Evolutionary conservation across 2,797 vertebrate species (phyloP).

Genomic region (Serranus cabrilla): DNA sequence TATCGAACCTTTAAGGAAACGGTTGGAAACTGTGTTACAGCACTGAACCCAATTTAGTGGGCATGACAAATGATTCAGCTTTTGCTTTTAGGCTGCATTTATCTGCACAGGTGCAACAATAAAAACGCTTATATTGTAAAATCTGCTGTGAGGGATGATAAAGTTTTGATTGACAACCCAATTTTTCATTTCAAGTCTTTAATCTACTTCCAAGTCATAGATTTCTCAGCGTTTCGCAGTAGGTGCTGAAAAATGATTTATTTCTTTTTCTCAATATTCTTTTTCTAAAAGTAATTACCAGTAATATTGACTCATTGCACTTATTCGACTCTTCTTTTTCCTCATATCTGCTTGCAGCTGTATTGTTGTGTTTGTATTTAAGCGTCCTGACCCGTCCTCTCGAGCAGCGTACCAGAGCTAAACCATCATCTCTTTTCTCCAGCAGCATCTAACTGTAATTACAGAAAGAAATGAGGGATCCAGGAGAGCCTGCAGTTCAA

Average conservation of each 20-base stretch:
- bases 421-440: constrained; percentile 28
- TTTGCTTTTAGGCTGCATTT: neutral
- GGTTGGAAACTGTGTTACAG: neutral
- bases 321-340: constrained; percentile 7
- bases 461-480: constrained; percentile 35
- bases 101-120: neutral
- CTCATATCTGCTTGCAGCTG: constrained; percentile 23
- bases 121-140: neutral
- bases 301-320: constrained; percentile 18
- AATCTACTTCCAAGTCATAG: neutral
- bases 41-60: neutral
- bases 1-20: too few relatives aligned
- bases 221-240: neutral
- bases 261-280: constrained; percentile 10
- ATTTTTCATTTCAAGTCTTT: neutral
- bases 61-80: neutral
- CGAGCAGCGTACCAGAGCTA: constrained; percentile 6
- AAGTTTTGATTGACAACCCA: neutral
- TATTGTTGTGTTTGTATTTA: constrained; percentile 32
- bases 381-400: constrained; percentile 21
- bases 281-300: constrained; percentile 13
- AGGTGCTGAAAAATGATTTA: neutral
- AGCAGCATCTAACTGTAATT: constrained; percentile 49
- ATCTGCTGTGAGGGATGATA: neutral
- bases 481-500: constrained; percentile 34